Evolutionary conservation across 1,140 invertebrate species (phyloP), one percentile per base, ranked within the genome.

Genomic region (Macrobrachium rosenbergii): DNA sequence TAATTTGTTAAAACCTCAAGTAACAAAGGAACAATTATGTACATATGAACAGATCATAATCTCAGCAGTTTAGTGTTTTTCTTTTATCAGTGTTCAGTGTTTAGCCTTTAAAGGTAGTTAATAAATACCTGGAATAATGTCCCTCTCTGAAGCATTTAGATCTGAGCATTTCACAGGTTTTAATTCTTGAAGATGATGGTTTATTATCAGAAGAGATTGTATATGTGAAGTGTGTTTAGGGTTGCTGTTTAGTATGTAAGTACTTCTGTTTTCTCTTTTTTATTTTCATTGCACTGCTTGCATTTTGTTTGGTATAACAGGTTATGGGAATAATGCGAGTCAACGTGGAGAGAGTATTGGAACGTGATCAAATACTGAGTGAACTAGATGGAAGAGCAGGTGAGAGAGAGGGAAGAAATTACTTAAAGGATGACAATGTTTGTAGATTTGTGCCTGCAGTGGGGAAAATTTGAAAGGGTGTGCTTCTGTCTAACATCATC

Each of bases 341-440:
- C 69, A 99, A 99, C 93, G 98, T 99, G 72, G 98, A 99, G 92
- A 99, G 99, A 94, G 98, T 99, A 52, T 93, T 99, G 90, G 98
- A 99, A 93, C 95, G 98, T 91, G 98, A 99, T 94, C 96, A 97
- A 92, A 99, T 99, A 93, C 93, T 99, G 28, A 98, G 98, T 10
- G 98, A 99, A 93, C 93, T 99, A 83, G 98, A 99, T 84, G 73
- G 82, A 37, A 60, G 86, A 60, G 87, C 92, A 96, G 97, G 98
- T 95, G 96, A 88, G 86, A 81, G 73, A 64, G 45, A 28, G 21
- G 67, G 52, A 62, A 17, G n/a, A 16, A 23, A 88, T 90, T 78
- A 90, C 84, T 73, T 90, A 43, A 75, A 43, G 69, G 69, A 43
- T 43, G 37, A n/a, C 8, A 23, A 67, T 63, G 21, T 81, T 60